These are phyloP conservation scores for Drosophila ogumai DNA, from an alignment of 1,140 invertebrate genomes.

Conservation along the genomic window DNA sequence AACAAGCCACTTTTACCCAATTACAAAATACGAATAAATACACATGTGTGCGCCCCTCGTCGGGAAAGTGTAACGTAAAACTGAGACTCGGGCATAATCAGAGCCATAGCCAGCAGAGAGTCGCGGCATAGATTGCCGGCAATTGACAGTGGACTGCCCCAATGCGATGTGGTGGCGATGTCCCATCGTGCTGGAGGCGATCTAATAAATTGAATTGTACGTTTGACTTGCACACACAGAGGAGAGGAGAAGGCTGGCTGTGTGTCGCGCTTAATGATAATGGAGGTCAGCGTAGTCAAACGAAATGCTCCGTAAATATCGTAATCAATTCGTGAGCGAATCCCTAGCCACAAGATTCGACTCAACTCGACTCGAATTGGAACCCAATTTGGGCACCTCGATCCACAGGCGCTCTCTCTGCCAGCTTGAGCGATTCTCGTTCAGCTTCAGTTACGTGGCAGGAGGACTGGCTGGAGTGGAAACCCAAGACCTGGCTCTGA, in stretches of 20 bases:
- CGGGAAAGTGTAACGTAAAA: conserved; percentile 32
- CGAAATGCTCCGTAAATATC: conserved; percentile 77
- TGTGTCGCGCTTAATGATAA: conserved; percentile 71
- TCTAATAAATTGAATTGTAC: conserved; percentile 84
- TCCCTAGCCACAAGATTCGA: conserved; percentile 3
- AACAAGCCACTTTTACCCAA: conserved; percentile 70
- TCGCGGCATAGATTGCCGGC: conserved; percentile 65
- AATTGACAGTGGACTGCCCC: conserved; percentile 58
- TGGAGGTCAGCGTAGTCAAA: conserved; percentile 82
- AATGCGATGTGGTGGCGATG: conserved; percentile 22
- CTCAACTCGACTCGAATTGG: conserved; percentile 58
- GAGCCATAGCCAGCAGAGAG: conserved; percentile 35
- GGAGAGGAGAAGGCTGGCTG: not conserved
- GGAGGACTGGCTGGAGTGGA: conserved; percentile 17
- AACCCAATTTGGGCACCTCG: conserved; percentile 50
- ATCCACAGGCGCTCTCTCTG: conserved; percentile 20
- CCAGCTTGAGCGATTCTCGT: conserved; percentile 4
- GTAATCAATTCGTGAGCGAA: conserved; percentile 72
- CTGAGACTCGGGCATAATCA: conserved; percentile 48
- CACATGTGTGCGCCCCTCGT: conserved; percentile 6
- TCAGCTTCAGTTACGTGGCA: conserved; percentile 58
- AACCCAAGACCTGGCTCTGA: conserved; percentile 53
- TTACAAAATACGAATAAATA: conserved; percentile 40
- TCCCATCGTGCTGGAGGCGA: conserved; percentile 67
- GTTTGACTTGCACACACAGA: conserved; percentile 64